Evolutionary conservation across 2,113 vertebrate genomes (phyloP).

Genomic region (Tragelaphus buxtoni): DNA sequence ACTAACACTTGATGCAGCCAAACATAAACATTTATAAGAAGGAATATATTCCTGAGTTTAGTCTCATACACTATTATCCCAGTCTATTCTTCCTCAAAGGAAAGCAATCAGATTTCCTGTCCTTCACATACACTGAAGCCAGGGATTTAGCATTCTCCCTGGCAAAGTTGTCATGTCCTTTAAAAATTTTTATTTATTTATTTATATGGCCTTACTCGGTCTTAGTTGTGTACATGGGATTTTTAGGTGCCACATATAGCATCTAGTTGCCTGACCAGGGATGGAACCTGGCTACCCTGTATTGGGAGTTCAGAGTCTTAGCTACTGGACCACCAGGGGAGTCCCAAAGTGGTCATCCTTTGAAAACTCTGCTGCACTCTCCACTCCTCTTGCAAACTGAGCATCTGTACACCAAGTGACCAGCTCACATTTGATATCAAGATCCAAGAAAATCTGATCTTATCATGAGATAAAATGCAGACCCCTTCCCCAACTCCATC

Average conservation of each 20-base stretch:
- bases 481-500: neutral
- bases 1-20: neutral
- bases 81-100: neutral
- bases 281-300: neutral
- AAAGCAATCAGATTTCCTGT: neutral
- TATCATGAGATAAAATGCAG: neutral
- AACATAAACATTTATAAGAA: neutral
- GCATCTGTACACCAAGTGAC: fast-evolving
- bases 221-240: neutral
- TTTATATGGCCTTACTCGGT: neutral
- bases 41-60: neutral
- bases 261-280: neutral
- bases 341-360: neutral
- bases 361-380: neutral
- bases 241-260: neutral
- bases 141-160: neutral
- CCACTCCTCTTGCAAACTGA: neutral
- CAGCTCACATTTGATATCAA: neutral
- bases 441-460: neutral
- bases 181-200: neutral
- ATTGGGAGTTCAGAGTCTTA: neutral
- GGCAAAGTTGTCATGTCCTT: neutral
- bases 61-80: neutral
- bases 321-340: neutral
- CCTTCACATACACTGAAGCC: neutral